Base-by-base conservation (phyloP, 2,888 invertebrate species). In the Gasteruption jaculator region DNA sequence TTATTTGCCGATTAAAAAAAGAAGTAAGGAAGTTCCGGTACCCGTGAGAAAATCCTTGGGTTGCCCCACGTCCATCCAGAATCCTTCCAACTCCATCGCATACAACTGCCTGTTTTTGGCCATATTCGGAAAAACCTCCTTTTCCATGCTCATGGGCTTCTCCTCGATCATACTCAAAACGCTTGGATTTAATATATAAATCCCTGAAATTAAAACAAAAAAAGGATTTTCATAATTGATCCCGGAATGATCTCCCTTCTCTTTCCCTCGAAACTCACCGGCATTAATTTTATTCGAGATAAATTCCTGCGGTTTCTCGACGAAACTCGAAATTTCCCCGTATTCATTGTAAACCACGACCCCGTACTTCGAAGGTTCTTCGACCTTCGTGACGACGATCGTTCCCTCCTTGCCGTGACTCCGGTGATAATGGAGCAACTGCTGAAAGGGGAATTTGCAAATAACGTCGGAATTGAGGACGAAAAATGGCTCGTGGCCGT, bases 51-150 rank as follows among this genome's bases (percentile, higher is more conserved):
- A 99, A 72, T 99, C 99, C 74, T 91, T 93, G 0, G 99, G 99
- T 65, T 99, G 99, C 2, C 99, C 99, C 40, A 99, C 93, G 73
- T 99, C 99, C 99, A 99, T 99, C 99, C 99, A 99, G 71, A 96
- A 99, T 0, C 96, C 96, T 66, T 86, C 77, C 31, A 99, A 74
- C 61, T 97, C 95, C 81, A 91, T 91, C 0, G 97, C 96, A 73
- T 80, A 95, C 20, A 99, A 75, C 59, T 96, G 77, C 0, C 83
- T 81, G 58, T 91, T 89, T 35, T 74, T 70, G 0, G 94, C 94
- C 96, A 99, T 97, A 39, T 75, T 75, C 0, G 99, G 99, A 65
- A 99, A 99, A 1, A 97, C 85, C 76, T 99, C 99, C 68, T 97
- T 99, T 71, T 99, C 99, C 61, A 99, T 97, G 20, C 97, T 99